Percentiles rank a stretch among this genome's conserved stretches.
Evolutionary conservation across 2,113 vertebrate species (phyloP).

Genomic region (Kryptolebias marmoratus): DNA sequence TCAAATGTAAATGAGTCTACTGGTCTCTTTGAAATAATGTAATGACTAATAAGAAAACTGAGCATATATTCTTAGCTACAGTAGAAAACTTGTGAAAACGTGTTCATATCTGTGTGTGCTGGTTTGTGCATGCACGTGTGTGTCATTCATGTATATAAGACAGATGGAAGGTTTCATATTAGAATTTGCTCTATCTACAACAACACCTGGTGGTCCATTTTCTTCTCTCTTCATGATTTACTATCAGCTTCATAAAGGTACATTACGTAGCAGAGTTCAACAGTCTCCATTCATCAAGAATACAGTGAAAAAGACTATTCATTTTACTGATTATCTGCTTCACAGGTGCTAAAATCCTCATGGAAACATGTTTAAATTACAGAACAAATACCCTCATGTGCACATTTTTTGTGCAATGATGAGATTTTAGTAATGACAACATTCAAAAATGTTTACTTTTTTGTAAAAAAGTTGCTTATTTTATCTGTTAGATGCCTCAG

Average conservation of each 20-base stretch:
- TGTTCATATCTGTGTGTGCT: too few relatives aligned
- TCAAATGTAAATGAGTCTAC: too few relatives aligned
- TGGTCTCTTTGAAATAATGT: too few relatives aligned
- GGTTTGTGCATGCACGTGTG: too few relatives aligned
- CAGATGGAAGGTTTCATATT: too few relatives aligned
- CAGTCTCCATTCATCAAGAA: conserved; percentile 38
- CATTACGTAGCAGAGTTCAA: not conserved
- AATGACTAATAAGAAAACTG: too few relatives aligned
- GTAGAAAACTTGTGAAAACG: too few relatives aligned
- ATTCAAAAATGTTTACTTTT: not conserved
- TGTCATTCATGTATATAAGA: too few relatives aligned
- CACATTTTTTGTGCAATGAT: not conserved
- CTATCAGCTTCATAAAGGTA: conserved; percentile 8
- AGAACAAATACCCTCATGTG: not conserved
- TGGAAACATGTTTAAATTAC: not conserved
- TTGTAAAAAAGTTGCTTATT: not conserved
- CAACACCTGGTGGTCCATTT: not conserved
- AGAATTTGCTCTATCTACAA: too few relatives aligned
- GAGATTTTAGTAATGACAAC: not conserved
- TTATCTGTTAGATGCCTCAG: not conserved
- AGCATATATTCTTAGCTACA: too few relatives aligned
- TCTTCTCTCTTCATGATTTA: not conserved
- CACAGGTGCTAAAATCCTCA: conserved; percentile 22
- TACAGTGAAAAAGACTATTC: conserved; percentile 28
- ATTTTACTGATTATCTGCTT: conserved; percentile 31